Conservation (phyloP, 2,888 invertebrate genomes). For the Tetropium fuscum region DNA sequence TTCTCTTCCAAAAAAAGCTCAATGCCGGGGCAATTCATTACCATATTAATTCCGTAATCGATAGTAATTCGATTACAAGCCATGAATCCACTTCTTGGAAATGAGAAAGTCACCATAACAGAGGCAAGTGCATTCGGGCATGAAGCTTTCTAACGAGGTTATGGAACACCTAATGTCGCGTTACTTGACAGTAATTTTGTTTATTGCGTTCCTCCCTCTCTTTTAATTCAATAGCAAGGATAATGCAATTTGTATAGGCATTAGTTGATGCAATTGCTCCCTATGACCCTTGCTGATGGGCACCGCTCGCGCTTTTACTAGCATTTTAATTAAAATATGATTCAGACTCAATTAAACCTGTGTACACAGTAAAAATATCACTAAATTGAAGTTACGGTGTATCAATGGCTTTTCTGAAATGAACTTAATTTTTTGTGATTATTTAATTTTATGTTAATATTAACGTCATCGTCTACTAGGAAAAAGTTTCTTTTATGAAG, state of each 20-base stretch:
- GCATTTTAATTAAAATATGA: constrained; percentile 14
- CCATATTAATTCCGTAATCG: constrained; percentile 28
- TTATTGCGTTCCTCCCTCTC: constrained; percentile 56
- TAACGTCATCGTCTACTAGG: too few species aligned
- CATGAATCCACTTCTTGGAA: constrained; percentile 38
- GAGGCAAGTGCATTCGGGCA: constrained; percentile 53
- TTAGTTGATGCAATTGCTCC: constrained; percentile 39
- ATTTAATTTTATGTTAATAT: too few species aligned
- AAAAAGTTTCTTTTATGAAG: too few species aligned
- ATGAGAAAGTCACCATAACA: constrained; percentile 13
- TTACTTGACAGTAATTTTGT: constrained; percentile 65
- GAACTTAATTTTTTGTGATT: too few species aligned
- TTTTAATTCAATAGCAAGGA: constrained; percentile 57
- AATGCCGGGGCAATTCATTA: constrained; percentile 19
- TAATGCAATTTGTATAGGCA: constrained; percentile 54
- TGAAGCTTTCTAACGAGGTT: constrained; percentile 52
- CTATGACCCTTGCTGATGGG: constrained; percentile 7
- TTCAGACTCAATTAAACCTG: too few species aligned
- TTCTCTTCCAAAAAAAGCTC: too few species aligned
- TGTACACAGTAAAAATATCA: too few species aligned
- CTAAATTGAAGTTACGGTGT: too few species aligned
- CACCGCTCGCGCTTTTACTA: not conserved
- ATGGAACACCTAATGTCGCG: constrained; percentile 58
- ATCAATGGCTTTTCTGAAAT: too few species aligned
- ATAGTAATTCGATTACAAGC: constrained; percentile 36